Evolutionary conservation across 1,140 invertebrate genomes (phyloP).

Genomic region (Macrosteles quadrilineatus): DNA sequence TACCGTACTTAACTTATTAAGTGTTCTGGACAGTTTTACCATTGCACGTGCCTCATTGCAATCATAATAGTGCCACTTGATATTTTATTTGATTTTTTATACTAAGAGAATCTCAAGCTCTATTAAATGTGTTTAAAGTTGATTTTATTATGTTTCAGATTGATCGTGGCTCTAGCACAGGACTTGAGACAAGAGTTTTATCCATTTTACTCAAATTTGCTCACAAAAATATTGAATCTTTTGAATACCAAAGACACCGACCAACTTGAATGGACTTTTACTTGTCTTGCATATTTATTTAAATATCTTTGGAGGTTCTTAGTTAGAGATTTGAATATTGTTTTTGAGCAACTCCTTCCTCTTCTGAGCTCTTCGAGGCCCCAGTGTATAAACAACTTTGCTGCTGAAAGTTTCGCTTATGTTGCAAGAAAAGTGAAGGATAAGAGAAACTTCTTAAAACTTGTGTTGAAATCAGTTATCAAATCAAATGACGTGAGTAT

Average conservation of each 20-base stretch:
- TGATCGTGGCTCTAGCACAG: conserved; percentile 79
- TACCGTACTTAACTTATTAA: too few species aligned
- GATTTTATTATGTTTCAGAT: conserved; percentile 60
- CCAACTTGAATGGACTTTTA: conserved; percentile 78
- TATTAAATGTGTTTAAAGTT: too few species aligned
- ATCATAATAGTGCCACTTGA: too few species aligned
- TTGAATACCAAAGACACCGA: conserved; percentile 78
- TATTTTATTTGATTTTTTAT: too few species aligned
- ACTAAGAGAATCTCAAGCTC: too few species aligned
- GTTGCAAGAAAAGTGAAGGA: conserved; percentile 85
- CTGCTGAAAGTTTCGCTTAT: conserved; percentile 93
- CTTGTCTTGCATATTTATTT: conserved; percentile 83
- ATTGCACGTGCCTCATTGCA: too few species aligned
- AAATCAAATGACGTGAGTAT: conserved; percentile 64
- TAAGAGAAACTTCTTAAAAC: conserved; percentile 69
- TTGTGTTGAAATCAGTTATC: conserved; percentile 67
- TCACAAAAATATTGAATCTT: conserved; percentile 68
- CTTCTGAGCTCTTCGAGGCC: conserved; percentile 70
- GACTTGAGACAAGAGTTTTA: conserved; percentile 89
- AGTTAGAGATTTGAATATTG: conserved; percentile 72
- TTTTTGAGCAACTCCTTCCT: conserved; percentile 74
- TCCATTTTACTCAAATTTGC: conserved; percentile 70
- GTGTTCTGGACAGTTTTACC: too few species aligned
- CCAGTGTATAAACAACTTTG: conserved; percentile 85
- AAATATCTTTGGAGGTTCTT: conserved; percentile 84